Evolutionary conservation across 2,113 vertebrate genomes (phyloP), one percentile per base, ranked within the genome.

Genomic region (Neolamprologus tretocephalus): DNA sequence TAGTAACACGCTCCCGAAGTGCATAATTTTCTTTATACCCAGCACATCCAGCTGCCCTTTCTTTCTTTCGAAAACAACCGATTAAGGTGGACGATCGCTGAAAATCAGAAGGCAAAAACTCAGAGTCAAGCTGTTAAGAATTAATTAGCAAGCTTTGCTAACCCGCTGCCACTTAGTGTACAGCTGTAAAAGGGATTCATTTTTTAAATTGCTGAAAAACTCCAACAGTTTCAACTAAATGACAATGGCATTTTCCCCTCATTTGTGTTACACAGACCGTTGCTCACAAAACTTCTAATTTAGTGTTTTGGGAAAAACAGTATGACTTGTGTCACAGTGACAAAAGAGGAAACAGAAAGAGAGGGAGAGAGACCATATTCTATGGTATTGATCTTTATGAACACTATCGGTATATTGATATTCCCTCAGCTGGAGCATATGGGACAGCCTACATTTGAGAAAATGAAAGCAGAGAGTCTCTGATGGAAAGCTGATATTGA

Each of bases 371-470:
- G 73, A 91, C 83, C 93, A 92, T 95, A 93, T 94, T 94, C 87
- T 85, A 66, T 88, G 21, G 49, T 92, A 97, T 96, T 90, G 96
- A 96, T 96, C 93, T 88, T 66, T 91, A 26, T 88, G 91, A 95
- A 95, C 93, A 94, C 90, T 93, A 89, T 89, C 83, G 87, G 89
- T 89, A 78, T 92, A 91, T 91, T 93, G 93, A 96, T 96, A 96
- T 95, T 90, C 92, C 95, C 91, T 79, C 75, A 89, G 87, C 92
- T 91, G 82, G 84, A 81, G 86, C 89, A 84, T 90, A 94, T 94
- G 86, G 93, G 90, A 92, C 90, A 87, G 57, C 28, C 85, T 82
- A 71, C 87, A 89, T 91, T 84, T 89, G 85, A 89, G 86, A 89
- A 92, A 95, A 94, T 91, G 89, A 95, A 93, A 91, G 82, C 86